Evolutionary conservation across 1,140 invertebrate genomes (phyloP), one percentile per base, ranked within the genome.

Genomic region (Zaprionus tsacasi): DNA sequence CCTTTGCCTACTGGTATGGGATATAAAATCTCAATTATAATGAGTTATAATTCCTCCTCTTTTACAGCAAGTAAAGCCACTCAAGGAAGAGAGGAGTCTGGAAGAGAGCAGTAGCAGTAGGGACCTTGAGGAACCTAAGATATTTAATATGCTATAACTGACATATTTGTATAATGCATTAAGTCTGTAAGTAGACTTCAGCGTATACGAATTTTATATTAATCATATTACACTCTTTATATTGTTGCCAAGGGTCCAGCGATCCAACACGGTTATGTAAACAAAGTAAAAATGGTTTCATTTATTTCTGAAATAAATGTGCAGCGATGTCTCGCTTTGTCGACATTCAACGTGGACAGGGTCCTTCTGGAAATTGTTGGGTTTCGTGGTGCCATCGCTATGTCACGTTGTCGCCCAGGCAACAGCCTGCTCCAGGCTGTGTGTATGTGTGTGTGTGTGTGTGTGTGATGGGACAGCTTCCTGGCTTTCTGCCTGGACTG

Each of bases 1-100:
- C 12, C 58, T 75, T 3, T 81, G 54, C 36, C 43, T 78, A 36
- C n/a, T 85, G 69, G 82, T 86, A 60, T 69, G 70, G 36, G 2
- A 7, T 13, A 21, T 6, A 0, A 69, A 56, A 11, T 12, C 21
- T 11, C 1, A 33, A 11, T 35, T 1, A 13, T 0, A 21, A 21
- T 33, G 7, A 52, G 2, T 3, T n/a, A 2, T 45, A 25, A n/a
- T 12, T 21, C 8, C 35, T 13, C 6, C 5, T 38, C 25, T 25
- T 43, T n/a, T 57, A 6, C 4, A 27, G 52, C 35, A 66, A 50
- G 25, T 65, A 5, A 66, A 40, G 36, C 45, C 43, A 7, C 5
- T 30, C 6, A 25, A 25, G 43, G 38, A 60, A 17, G 7, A 50
- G 17, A 12, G 0, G 2, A 50, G 5, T 25, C 21, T 1, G 17